Evolutionary conservation across 2,888 invertebrate genomes (phyloP).

Genomic region (Drosophila kuntzei): DNA sequence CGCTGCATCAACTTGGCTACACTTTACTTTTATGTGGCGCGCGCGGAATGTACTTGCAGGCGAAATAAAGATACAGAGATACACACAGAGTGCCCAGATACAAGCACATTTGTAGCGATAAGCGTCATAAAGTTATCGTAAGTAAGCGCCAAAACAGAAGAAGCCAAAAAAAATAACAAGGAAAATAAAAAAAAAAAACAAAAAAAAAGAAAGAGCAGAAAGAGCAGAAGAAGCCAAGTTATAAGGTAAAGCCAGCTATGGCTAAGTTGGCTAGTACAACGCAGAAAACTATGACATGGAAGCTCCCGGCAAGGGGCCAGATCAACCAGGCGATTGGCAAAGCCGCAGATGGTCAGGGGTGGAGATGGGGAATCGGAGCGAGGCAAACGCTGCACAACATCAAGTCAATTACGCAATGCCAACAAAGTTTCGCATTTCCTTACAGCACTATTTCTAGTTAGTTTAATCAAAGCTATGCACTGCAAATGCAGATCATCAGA

Average conservation of each 20-base stretch:
- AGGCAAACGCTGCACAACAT: constrained; percentile 56
- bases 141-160: constrained; percentile 75
- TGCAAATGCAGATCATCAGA: constrained; percentile 35
- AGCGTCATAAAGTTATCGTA: constrained; percentile 82
- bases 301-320: constrained; percentile 17
- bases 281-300: constrained; percentile 63
- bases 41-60: constrained; percentile 77
- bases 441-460: constrained; percentile 41
- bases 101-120: constrained; percentile 81
- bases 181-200: neutral
- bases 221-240: constrained; percentile 41
- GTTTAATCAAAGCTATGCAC: constrained; percentile 59
- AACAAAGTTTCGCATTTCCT: constrained; percentile 59
- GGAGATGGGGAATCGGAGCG: neutral
- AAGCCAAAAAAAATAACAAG: constrained; percentile 47
- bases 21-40: constrained; percentile 78
- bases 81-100: constrained; percentile 67
- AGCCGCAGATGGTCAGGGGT: neutral
- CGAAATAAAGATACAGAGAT: constrained; percentile 79
- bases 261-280: constrained; percentile 37
- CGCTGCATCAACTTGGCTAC: constrained; percentile 72
- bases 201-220: neutral
- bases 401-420: constrained; percentile 73
- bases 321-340: constrained; percentile 21
- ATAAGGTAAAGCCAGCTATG: constrained; percentile 56